These are phyloP conservation scores for Mallotus villosus DNA, from an alignment of 2,797 vertebrate genomes.

Conservation along the genomic window DNA sequence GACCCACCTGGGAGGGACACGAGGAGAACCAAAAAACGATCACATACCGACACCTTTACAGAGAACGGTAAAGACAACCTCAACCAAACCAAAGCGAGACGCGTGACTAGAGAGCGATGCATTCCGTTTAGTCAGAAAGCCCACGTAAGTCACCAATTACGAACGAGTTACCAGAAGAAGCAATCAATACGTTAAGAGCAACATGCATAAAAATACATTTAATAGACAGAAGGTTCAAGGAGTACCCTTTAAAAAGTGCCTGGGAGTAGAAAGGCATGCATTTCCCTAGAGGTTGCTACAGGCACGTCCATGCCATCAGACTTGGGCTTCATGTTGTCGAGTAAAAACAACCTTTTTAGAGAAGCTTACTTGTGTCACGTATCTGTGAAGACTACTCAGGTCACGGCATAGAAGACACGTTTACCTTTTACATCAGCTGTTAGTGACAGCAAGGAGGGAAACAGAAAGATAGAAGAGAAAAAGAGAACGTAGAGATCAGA, in stretches of 20 bases:
- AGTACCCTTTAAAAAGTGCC: constrained; percentile 5
- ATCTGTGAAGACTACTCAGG: constrained; percentile 78
- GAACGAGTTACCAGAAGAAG: background rate
- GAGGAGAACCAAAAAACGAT: background rate
- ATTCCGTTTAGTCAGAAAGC: background rate
- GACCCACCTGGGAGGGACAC: constrained; percentile 81
- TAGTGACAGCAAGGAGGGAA: constrained; percentile 85
- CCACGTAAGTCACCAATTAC: background rate
- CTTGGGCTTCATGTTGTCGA: constrained; percentile 28
- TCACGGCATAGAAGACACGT: constrained; percentile 82
- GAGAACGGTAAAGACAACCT: background rate
- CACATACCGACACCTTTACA: background rate
- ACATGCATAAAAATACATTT: background rate
- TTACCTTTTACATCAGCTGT: constrained; percentile 94
- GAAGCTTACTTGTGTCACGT: constrained; percentile 80
- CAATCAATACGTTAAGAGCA: background rate
- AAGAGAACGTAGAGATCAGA: constrained; percentile 57
- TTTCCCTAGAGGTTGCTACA: constrained; percentile 20
- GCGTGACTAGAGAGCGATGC: constrained; percentile 15
- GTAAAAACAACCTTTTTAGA: constrained; percentile 26
- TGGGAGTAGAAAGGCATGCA: constrained; percentile 32
- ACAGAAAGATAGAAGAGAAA: constrained; percentile 73
- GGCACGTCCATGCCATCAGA: constrained; percentile 34
- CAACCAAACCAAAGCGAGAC: constrained; percentile 19
- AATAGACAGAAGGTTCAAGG: constrained; percentile 5